Evolutionary conservation across 2,888 invertebrate species (phyloP).

Genomic region (Siphlonurus alternatus): DNA sequence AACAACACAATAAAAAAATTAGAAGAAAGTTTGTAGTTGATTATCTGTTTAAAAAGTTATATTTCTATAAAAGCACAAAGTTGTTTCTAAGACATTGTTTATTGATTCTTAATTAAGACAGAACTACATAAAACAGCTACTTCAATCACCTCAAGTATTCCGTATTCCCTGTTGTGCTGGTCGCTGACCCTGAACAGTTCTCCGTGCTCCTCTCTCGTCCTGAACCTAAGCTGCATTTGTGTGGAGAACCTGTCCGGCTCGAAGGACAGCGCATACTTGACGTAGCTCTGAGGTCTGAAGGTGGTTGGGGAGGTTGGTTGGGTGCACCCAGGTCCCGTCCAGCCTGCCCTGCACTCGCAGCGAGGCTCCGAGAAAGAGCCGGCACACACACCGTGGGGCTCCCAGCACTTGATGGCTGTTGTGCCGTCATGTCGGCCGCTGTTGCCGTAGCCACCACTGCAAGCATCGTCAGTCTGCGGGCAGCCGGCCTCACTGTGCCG

Average conservation of each 20-base stretch:
- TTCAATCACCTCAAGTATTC: conserved; percentile 58
- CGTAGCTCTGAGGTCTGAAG: conserved; percentile 85
- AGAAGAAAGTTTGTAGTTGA: background rate
- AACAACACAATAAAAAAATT: conserved; percentile 9
- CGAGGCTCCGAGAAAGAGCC: conserved; percentile 72
- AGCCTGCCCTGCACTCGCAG: conserved; percentile 92
- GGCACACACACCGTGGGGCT: conserved; percentile 80
- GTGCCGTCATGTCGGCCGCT: conserved; percentile 23
- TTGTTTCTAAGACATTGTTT: too few relatives aligned
- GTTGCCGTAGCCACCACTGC: conserved; percentile 33
- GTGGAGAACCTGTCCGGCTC: conserved; percentile 86
- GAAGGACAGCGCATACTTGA: conserved; percentile 90
- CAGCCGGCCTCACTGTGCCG: conserved; percentile 80
- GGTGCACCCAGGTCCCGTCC: conserved; percentile 79
- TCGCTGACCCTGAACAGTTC: conserved; percentile 88
- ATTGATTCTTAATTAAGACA: too few relatives aligned
- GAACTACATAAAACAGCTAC: too few relatives aligned
- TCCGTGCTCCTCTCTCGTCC: conserved; percentile 84
- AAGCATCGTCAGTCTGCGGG: conserved; percentile 82
- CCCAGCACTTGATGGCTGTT: conserved; percentile 72
- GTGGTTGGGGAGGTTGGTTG: conserved; percentile 77
- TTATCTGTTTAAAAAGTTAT: too few relatives aligned
- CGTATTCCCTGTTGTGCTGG: conserved; percentile 86
- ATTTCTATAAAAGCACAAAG: background rate
- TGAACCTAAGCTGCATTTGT: conserved; percentile 81